These are phyloP conservation scores for Tipula helvola DNA, from an alignment of 2,888 invertebrate species.

Conservation along the genomic window DNA sequence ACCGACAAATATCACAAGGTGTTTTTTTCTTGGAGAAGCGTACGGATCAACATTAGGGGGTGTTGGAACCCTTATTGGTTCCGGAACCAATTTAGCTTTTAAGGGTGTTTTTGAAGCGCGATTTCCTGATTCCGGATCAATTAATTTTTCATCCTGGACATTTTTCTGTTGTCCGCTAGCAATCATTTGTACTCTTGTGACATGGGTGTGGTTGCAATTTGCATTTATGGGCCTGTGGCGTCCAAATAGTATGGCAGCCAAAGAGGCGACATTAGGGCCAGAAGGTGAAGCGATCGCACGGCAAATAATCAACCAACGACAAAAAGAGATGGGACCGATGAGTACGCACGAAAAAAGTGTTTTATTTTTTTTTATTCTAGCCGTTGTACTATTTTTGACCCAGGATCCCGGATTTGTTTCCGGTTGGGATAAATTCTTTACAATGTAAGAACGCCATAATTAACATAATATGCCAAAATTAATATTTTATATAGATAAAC, in stretches of 20 bases:
- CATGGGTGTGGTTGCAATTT: conserved; percentile 67
- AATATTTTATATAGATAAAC: neutral
- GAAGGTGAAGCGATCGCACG: conserved; percentile 56
- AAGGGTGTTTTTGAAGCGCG: conserved; percentile 61
- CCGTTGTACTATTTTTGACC: conserved; percentile 80
- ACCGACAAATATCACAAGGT: conserved; percentile 62
- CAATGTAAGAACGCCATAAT: neutral
- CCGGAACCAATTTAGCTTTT: conserved; percentile 71
- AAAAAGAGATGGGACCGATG: conserved; percentile 65
- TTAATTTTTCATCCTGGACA: conserved; percentile 50
- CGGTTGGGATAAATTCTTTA: conserved; percentile 60
- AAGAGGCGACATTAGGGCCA: conserved; percentile 45
- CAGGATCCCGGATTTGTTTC: conserved; percentile 75
- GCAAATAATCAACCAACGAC: conserved; percentile 60
- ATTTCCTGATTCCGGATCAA: conserved; percentile 45
- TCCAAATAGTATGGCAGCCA: conserved; percentile 52
- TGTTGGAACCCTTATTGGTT: conserved; percentile 64
- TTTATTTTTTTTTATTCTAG: conserved; percentile 57
- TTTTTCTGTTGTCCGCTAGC: conserved; percentile 73
- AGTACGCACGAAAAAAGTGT: conserved; percentile 65
- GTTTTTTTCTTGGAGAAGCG: conserved; percentile 66
- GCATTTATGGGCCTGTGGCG: conserved; percentile 71
- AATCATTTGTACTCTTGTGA: conserved; percentile 61
- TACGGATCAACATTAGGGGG: conserved; percentile 70
- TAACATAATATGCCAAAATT: neutral